These are phyloP conservation scores for Tricholaema leucomelas DNA, from an alignment of 2,113 vertebrate species.

Conservation along the genomic window DNA sequence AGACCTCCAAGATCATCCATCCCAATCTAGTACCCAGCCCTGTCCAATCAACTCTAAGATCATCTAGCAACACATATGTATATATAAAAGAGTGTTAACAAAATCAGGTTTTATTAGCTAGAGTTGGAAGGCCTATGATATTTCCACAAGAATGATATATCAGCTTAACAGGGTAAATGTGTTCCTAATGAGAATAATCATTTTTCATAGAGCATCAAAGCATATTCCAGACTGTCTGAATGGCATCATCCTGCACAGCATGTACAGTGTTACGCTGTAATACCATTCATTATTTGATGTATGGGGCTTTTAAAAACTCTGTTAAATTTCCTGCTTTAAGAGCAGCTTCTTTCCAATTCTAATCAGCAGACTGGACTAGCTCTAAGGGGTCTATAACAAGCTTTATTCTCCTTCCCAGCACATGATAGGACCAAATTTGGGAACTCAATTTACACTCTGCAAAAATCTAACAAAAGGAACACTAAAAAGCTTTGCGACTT, in stretches of 20 bases:
- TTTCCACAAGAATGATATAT: background rate
- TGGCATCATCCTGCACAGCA: background rate
- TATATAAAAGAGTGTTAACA: background rate
- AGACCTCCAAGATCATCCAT: no score
- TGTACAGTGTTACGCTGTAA: background rate
- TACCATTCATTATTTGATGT: background rate
- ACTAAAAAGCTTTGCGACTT: background rate
- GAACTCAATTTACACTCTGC: conserved; percentile 22
- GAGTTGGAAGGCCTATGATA: background rate
- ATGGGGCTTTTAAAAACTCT: background rate
- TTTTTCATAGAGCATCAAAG: background rate
- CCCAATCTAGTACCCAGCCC: no score
- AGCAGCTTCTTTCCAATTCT: background rate
- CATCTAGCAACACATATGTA: no score
- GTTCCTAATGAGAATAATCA: background rate
- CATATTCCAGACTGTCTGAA: background rate
- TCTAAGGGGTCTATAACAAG: background rate
- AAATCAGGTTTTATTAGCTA: background rate
- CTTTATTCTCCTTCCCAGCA: background rate
- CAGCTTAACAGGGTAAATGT: background rate
- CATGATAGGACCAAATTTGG: background rate
- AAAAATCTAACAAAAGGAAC: conserved; percentile 24
- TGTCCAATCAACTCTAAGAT: no score
- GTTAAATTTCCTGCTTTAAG: background rate
- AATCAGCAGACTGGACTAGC: background rate